Evolutionary conservation across 2,888 invertebrate genomes (phyloP).

Genomic region (Synergus umbraculus): DNA sequence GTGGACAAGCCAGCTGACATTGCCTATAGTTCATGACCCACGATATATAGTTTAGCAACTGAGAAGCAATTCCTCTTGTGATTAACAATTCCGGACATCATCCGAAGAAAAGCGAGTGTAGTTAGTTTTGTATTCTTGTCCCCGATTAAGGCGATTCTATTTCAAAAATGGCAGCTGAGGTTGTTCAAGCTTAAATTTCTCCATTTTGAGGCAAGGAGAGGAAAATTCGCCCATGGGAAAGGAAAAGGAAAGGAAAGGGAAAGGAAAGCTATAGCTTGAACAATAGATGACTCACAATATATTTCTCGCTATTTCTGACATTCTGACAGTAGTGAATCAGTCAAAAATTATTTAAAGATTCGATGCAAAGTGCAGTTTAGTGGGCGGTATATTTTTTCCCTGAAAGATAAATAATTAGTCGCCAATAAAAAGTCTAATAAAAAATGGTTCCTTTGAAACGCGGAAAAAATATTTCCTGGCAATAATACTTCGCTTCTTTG

Average conservation of each 20-base stretch:
- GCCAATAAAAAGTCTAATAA: not conserved
- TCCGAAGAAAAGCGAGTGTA: not conserved
- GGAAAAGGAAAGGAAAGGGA: too few relatives aligned
- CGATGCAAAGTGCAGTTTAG: not conserved
- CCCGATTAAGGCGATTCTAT: not conserved
- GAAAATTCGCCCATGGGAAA: not conserved
- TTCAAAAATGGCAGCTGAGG: not conserved
- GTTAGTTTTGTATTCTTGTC: not conserved
- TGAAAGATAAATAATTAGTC: not conserved
- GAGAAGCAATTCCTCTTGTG: not conserved
- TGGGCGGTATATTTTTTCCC: not conserved
- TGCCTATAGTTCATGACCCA: not conserved
- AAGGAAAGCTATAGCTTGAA: not conserved
- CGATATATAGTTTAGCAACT: not conserved
- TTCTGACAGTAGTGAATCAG: slow-evolving; percentile 2
- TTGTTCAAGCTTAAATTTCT: not conserved
- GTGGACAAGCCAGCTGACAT: slow-evolving; percentile 26
- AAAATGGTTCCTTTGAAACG: not conserved
- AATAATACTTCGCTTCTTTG: not conserved
- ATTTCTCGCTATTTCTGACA: not conserved
- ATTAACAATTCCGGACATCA: not conserved
- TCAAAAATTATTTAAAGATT: not conserved
- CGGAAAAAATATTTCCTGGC: not conserved
- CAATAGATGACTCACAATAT: not conserved
- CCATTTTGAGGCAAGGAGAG: not conserved